Conservation (phyloP, 2,888 invertebrate species). For the Apomyelois bistriatella region DNA sequence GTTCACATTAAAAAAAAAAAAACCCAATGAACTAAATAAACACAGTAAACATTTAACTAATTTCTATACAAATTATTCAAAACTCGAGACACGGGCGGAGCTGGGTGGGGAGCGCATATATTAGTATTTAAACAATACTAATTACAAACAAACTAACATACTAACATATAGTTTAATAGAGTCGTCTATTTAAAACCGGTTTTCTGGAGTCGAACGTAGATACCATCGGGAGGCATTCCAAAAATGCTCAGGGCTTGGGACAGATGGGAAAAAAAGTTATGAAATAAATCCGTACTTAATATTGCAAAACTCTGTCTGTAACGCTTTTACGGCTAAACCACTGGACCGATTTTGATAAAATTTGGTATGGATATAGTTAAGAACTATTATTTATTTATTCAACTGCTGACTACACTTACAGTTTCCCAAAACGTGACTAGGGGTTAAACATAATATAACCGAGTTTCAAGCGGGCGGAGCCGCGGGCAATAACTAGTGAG, state of each 20-base stretch:
- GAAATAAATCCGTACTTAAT: too few species aligned
- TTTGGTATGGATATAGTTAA: too few species aligned
- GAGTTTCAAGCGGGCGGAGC: too few species aligned
- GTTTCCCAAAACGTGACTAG: too few species aligned
- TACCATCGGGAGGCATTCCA: slow-evolving; percentile 35
- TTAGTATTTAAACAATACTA: slow-evolving; percentile 8
- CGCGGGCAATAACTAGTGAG: too few species aligned
- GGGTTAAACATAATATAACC: too few species aligned
- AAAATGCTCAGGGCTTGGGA: slow-evolving; percentile 32
- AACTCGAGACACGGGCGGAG: background rate
- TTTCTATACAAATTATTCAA: slow-evolving; percentile 5
- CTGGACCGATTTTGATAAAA: too few species aligned
- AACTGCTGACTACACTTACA: too few species aligned
- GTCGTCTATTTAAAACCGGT: slow-evolving; percentile 32
- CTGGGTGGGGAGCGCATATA: background rate
- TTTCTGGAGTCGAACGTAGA: slow-evolving; percentile 27
- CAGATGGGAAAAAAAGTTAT: background rate
- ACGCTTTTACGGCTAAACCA: too few species aligned
- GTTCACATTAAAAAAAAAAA: background rate
- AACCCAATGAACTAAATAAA: background rate
- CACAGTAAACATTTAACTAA: background rate
- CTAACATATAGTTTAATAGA: slow-evolving; percentile 27
- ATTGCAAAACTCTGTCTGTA: too few species aligned
- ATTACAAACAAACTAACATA: slow-evolving; percentile 1
- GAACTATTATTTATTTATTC: too few species aligned